Evolutionary conservation across 2,113 vertebrate genomes (phyloP), one percentile per base, ranked within the genome.

Genomic region (Lucifuga dentata): DNA sequence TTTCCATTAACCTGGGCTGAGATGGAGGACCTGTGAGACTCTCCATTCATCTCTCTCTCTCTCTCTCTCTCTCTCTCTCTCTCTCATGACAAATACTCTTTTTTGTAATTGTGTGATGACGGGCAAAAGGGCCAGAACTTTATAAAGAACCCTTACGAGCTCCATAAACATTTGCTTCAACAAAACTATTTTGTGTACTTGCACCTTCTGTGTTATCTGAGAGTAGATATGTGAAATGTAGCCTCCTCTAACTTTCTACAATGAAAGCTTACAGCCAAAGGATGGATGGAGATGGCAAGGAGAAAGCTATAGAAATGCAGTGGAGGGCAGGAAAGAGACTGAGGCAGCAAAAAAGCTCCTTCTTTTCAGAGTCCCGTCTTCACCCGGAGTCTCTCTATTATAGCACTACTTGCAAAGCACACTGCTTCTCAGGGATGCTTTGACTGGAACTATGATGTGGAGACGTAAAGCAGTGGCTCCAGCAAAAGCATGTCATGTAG

Each of bases 381-480:
- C 76, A 76, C 64, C 66, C 68, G 63, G 50, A 67, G 49, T 51
- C 43, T 64, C 43, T 78, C 73, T 89, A 69, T 88, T 78, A 85
- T 68, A 80, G 82, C 57, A 74, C 63, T 66, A 72, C 35, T 50
- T 68, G 52, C 51, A 72, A 69, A 80, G 73, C 80, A 81, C 73
- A 68, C 77, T 61, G 67, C 66, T 60, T 62, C 67, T 78, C 46
- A 8, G 55, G 61, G 76, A 55, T 56, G 76, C 74, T 86, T 83
- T 86, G 82, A 95, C 93, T 94, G 91, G 85, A 92, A 92, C 91
- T 90, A 91, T 89, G 90, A 92, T 89, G 92, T 68, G 80, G 80
- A 86, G 75, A 68, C 70, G 76, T 41, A 65, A 69, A 33, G 71
- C 64, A 60, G 83, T 76, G 84, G 85, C 73, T 76, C 38, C 60